Evolutionary conservation across 2,113 vertebrate genomes (phyloP).

Genomic region (Gila orcuttii): DNA sequence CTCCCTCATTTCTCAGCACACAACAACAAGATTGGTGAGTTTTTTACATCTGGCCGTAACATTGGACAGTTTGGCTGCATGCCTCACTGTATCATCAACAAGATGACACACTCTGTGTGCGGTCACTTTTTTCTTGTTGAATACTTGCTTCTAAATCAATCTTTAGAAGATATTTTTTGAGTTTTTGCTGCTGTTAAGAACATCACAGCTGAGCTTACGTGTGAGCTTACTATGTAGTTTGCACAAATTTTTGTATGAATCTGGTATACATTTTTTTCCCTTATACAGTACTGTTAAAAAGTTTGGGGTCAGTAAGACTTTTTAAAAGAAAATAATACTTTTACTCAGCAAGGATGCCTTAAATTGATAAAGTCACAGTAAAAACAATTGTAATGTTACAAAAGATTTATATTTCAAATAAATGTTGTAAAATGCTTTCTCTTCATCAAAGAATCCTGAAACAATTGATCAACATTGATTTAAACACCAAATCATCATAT

Average conservation of each 20-base stretch:
- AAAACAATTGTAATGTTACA: neutral
- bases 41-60: constrained; percentile 44
- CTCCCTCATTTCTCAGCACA: constrained; percentile 6
- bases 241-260: neutral
- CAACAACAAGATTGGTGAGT: constrained; percentile 36
- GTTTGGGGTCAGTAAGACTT: too few species aligned
- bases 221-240: neutral
- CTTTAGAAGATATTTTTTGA: neutral
- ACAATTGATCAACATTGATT: too few species aligned
- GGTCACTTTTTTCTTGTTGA: neutral
- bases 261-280: neutral
- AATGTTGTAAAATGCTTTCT: neutral
- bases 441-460: neutral
- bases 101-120: neutral
- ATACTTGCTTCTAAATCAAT: neutral
- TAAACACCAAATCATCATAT: neutral
- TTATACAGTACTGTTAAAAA: neutral
- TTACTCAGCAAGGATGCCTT: neutral
- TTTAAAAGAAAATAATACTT: neutral
- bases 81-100: neutral
- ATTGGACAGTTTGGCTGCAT: neutral
- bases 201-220: neutral
- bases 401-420: neutral
- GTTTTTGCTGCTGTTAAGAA: neutral
- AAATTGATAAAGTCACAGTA: neutral